Evolutionary conservation across 2,113 vertebrate species (phyloP).

Genomic region (Actinemys pallida): DNA sequence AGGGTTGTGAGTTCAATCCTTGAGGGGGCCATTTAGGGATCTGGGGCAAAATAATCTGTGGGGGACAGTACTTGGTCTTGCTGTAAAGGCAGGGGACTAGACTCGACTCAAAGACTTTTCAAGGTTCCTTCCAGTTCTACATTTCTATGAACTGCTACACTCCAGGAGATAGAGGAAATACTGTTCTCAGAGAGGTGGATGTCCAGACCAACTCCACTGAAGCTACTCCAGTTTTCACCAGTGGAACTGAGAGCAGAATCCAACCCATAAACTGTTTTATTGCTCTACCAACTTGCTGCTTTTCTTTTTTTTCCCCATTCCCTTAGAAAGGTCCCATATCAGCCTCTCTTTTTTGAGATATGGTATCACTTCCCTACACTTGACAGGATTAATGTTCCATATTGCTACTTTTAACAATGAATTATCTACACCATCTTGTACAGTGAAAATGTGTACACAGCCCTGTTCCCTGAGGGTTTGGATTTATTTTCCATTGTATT

Average conservation of each 20-base stretch:
- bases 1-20: too few relatives aligned
- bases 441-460: background rate
- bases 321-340: background rate
- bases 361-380: background rate
- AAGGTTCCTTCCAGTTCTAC: too few relatives aligned
- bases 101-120: too few relatives aligned
- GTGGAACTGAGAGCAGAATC: background rate
- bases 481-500: background rate
- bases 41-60: too few relatives aligned
- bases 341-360: background rate
- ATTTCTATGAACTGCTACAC: background rate
- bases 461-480: background rate
- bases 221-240: background rate
- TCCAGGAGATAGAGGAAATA: background rate
- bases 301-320: background rate
- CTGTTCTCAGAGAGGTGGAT: background rate
- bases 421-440: background rate
- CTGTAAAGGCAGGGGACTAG: too few relatives aligned
- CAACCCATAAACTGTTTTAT: background rate
- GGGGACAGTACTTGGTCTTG: too few relatives aligned
- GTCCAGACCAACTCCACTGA: background rate
- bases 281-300: background rate
- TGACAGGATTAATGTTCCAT: background rate
- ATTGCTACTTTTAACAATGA: background rate
- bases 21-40: too few relatives aligned